phyloP scores from a whole-genome alignment of 2,888 invertebrate species.

The Thera britannica region DNA sequence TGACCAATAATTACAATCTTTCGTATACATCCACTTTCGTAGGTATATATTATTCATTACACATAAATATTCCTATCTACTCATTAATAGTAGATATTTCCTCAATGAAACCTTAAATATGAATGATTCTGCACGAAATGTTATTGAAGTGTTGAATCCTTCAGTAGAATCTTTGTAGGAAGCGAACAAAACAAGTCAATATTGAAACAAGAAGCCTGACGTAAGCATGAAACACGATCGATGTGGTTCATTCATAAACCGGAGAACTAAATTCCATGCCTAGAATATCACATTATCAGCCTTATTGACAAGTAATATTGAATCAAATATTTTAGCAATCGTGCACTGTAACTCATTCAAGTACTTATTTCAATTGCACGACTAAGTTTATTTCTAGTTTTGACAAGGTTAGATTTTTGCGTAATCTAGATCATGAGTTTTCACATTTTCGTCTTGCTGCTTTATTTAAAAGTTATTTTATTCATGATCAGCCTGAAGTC shows the following conservation, averaged over 20 bases:
- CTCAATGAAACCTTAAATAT: slow-evolving; percentile 4
- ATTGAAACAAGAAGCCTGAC: slow-evolving; percentile 38
- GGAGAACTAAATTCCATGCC: slow-evolving; percentile 31
- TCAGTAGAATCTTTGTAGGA: slow-evolving; percentile 24
- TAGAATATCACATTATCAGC: slow-evolving; percentile 18
- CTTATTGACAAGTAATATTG: slow-evolving; percentile 15
- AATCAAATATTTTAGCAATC: slow-evolving; percentile 24
- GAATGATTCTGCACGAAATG: slow-evolving; percentile 2
- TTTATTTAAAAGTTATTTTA: background rate
- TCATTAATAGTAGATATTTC: background rate
- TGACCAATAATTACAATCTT: too few relatives aligned
- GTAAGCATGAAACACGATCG: slow-evolving; percentile 38
- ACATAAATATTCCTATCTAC: too few relatives aligned
- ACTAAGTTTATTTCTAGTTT: slow-evolving; percentile 5
- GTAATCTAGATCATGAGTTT: slow-evolving; percentile 14
- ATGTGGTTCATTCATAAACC: slow-evolving; percentile 43
- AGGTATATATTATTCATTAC: too few relatives aligned
- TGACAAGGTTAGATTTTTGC: slow-evolving; percentile 8
- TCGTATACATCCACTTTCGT: too few relatives aligned
- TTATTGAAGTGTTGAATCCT: slow-evolving; percentile 12
- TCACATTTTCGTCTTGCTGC: background rate
- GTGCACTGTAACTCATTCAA: slow-evolving; percentile 19
- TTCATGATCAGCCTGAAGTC: background rate
- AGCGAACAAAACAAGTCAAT: slow-evolving; percentile 33
- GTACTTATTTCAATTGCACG: slow-evolving; percentile 8